Percentiles rank a stretch among this genome's conserved stretches.
These are phyloP conservation scores for Orthonyx spaldingii DNA, from an alignment of 2,113 vertebrate genomes.

Conservation along the genomic window DNA sequence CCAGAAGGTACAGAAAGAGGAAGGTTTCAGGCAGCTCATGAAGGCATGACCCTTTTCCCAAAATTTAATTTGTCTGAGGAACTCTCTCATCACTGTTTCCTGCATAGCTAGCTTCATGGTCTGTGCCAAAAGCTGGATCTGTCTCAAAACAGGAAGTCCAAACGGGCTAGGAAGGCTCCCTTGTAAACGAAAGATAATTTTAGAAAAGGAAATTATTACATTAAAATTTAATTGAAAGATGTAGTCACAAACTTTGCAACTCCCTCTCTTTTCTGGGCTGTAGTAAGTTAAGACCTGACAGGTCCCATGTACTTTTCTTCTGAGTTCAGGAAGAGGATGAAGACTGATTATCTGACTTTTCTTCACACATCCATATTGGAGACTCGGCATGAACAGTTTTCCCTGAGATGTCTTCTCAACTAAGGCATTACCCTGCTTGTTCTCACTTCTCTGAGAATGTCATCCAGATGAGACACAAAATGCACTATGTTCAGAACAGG, in stretches of 20 bases:
- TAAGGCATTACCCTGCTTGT: background rate
- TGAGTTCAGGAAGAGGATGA: background rate
- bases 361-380: background rate
- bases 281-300: background rate
- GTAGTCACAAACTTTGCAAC: background rate
- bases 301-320: background rate
- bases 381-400: background rate
- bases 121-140: background rate
- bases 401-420: background rate
- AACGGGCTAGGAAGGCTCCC: background rate
- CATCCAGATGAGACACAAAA: background rate
- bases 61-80: background rate
- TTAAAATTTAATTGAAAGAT: background rate
- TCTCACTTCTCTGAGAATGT: background rate
- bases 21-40: background rate
- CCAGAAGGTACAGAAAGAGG: background rate
- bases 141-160: background rate
- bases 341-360: background rate
- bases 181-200: background rate
- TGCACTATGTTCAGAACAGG: background rate
- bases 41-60: background rate
- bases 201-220: background rate
- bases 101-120: rapidly evolving
- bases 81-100: background rate
- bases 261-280: background rate